Base-by-base conservation (phyloP, 1,140 invertebrate genomes). In the Pygmarrhopalites habei region DNA sequence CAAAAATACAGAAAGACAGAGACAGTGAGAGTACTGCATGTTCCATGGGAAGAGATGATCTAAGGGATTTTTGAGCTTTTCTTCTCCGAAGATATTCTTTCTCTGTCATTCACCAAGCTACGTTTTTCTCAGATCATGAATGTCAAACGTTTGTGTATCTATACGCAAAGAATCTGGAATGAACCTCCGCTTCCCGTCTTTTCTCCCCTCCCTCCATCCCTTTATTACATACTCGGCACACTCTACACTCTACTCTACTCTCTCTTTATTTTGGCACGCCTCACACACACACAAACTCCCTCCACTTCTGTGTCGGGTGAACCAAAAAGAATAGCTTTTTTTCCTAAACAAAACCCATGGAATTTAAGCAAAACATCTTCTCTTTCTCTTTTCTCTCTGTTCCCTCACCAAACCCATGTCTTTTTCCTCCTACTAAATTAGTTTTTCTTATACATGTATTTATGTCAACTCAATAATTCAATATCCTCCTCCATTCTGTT, bases 101-200 rank as follows among this genome's bases (percentile, higher is more conserved):
- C 53, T 35, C n/a, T 62, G 35, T 62, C 65, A 52, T 19, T 66
- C 59, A 58, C 4, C 59, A 62, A 60, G n/a, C 17, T 25, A 39
- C 32, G 58, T 67, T 64, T 67, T 49, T 67, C 60, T 67, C 65
- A 64, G 65, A 55, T 67, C 65, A 64, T 67, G 60, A 67, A 67
- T 63, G 65, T 67, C 65, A 67, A 35, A 56, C 56, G 25, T 60
- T 55, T 62, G 60, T 67, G 55, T 66, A 66, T 62, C 49, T 58
- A 26, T 44, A 32, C 53, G 23, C 15, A 19, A 14, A 35, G 53
- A 56, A 56, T 56, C 12, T 56, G 29, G 53, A 25, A 56, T 56
- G 53, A 56, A 56, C 3, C 53, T 56, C 32, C 53, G 21, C 35
- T 56, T 56, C 35, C 35, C 7, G 29, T 35, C 51, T 56, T 35